Evolutionary conservation across 2,888 invertebrate genomes (phyloP).

Genomic region (Papilio demoleus): DNA sequence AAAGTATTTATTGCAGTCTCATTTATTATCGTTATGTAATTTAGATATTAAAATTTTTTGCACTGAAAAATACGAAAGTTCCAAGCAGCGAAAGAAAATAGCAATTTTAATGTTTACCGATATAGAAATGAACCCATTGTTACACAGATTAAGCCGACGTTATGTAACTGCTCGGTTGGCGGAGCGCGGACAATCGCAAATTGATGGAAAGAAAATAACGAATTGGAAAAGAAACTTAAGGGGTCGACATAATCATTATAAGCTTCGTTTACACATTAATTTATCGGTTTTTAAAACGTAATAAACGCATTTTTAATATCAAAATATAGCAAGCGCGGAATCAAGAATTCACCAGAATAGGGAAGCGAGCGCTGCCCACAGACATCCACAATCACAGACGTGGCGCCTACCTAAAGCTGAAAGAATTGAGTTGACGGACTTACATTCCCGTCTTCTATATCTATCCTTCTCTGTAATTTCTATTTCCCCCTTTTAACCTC

Average conservation of each 20-base stretch:
- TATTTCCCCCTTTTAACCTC: too few species aligned
- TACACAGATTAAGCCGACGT: conserved; percentile 29
- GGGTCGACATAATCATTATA: conserved; percentile 9
- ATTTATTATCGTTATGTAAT: too few species aligned
- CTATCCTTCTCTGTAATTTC: too few species aligned
- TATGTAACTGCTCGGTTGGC: conserved; percentile 24
- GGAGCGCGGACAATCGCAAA: conserved; percentile 36
- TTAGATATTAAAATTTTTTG: background rate
- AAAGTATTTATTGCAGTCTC: too few species aligned
- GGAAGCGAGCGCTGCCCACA: too few species aligned
- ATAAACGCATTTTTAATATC: background rate
- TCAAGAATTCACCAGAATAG: too few species aligned
- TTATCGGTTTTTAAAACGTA: background rate
- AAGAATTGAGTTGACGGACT: too few species aligned
- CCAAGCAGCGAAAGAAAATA: too few species aligned
- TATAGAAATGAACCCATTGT: conserved; percentile 24
- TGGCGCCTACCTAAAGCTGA: too few species aligned
- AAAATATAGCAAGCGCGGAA: too few species aligned
- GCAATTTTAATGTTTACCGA: background rate
- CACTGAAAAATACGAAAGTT: conserved; percentile 2
- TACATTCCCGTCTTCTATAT: too few species aligned
- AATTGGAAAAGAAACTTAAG: conserved; percentile 38
- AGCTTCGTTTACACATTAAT: background rate
- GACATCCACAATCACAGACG: too few species aligned
- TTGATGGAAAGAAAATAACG: conserved; percentile 33